Evolutionary conservation across 2,797 vertebrate genomes (phyloP), one percentile per base, ranked within the genome.

Genomic region (Argya squamiceps): DNA sequence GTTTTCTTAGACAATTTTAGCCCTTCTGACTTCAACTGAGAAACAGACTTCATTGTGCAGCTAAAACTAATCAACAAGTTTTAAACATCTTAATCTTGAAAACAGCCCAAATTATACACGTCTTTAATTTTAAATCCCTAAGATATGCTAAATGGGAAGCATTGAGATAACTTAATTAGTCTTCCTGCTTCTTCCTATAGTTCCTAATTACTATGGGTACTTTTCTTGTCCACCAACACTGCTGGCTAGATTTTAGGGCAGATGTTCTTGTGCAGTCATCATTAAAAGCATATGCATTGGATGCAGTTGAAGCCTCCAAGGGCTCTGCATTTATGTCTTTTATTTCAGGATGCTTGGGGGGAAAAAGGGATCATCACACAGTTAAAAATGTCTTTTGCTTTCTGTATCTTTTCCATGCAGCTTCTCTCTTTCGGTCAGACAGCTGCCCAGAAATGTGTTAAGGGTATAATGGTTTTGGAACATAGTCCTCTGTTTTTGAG

Each of bases 201-300:
- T 34, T 85, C 21, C 65, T 84, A 55, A 67, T 93, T 84, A 23
- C 47, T 82, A 1, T 41, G 64, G 22, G 15, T 82, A 63, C 34
- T 88, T 88, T 78, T 69, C 37, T 75, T 81, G 83, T 93, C 70
- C 86, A 89, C 83, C 24, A 87, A 43, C 87, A 82, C 50, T 82
- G 50, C 63, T 94, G 52, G 55, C 80, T 93, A 73, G 32, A 79
- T 84, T 84, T 82, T 67, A 93, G 74, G 52, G 80, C 77, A 91
- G 77, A 86, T 79, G 21, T 91, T 91, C 67, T 44, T 79, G 19
- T 78, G 70, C 29, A 82, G 15, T 76, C 59, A 55, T 63, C 52
- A 63, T 89, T 92, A 82, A 69, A 93, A 92, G 37, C 32, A 77
- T 6, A 36, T n/a, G 32, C 22, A 59, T 4, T 87, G 52, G 50